These are phyloP conservation scores for Dissostichus mawsoni DNA, from an alignment of 2,113 vertebrate species.

Conservation along the genomic window DNA sequence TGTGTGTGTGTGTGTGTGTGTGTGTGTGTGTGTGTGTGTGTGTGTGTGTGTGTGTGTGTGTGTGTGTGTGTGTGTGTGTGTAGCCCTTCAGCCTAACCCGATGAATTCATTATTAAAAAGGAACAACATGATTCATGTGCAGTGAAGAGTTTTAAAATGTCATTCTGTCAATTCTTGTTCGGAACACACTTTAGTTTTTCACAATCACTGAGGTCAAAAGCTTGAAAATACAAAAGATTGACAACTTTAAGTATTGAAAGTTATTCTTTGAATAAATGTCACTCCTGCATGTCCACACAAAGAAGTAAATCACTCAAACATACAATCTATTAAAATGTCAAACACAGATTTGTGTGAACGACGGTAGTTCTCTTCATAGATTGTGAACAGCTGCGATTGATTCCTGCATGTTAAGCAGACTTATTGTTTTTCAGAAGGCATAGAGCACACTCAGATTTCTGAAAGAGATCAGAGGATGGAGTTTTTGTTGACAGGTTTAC, in stretches of 20 bases:
- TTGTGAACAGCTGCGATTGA: conserved; percentile 11
- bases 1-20: too few species aligned
- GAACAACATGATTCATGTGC: neutral
- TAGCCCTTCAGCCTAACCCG: neutral
- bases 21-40: too few species aligned
- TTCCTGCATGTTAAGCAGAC: neutral
- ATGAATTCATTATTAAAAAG: conserved; percentile 1
- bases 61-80: too few species aligned
- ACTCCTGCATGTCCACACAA: neutral
- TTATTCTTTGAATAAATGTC: conserved; percentile 29
- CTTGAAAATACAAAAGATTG: neutral
- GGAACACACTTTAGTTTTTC: neutral
- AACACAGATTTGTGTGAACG: neutral
- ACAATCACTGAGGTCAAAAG: too few species aligned
- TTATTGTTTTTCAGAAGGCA: neutral
- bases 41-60: too few species aligned
- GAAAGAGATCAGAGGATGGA: neutral
- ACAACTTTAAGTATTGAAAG: neutral
- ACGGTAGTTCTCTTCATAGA: neutral
- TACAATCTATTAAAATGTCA: conserved; percentile 50
- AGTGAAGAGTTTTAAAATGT: neutral
- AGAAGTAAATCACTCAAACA: conserved; percentile 1
- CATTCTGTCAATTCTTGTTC: neutral
- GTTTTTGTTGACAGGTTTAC: neutral
- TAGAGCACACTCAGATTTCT: neutral